Evolutionary conservation across 2,888 invertebrate species (phyloP), one percentile per base, ranked within the genome.

Genomic region (Thymelicus acteon): DNA sequence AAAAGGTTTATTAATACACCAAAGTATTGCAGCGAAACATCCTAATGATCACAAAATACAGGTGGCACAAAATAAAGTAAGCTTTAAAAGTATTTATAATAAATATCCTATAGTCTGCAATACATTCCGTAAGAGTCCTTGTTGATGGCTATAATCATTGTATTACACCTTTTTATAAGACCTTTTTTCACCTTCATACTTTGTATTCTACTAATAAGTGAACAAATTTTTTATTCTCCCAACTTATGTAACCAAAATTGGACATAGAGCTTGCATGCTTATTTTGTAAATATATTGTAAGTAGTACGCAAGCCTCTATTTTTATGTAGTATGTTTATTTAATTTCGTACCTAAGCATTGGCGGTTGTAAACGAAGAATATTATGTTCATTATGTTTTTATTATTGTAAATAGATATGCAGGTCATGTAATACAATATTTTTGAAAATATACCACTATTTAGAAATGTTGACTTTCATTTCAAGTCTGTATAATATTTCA

Each of bases 391-490:
- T 87, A 78, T 84, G 81, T 88, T 88, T 90, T 87, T 82, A 84
- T 83, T 89, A 89, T 89, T 93, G 93, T 93, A 92, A 89, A 93
- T 92, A 93, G 82, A 91, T 90, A 91, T 88, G 90, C 93, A 91
- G 90, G 92, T 90, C 91, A 88, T 92, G 92, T 92, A 92, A 91
- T 89, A 92, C 88, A 82, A 93, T 93, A 93, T 93, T 93, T 93
- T 93, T 93, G 91, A 92, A 92, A 93, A 93, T 93, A 93, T 92
- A 93, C 93, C 92, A 91, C 84, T 92, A 93, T 92, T 92, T 93
- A 93, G 93, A 92, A 86, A 66, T 67, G 62, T 24, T 64, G 76
- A 72, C 72, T 79, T 78, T 87, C 80, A 72, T 67, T 71, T 54
- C 10, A 2, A 44, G 12, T 44, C 44, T 44, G 31, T 31, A 31